Conservation (phyloP, 2,797 vertebrate genomes). For the Poeciliopsis presidionis region DNA sequence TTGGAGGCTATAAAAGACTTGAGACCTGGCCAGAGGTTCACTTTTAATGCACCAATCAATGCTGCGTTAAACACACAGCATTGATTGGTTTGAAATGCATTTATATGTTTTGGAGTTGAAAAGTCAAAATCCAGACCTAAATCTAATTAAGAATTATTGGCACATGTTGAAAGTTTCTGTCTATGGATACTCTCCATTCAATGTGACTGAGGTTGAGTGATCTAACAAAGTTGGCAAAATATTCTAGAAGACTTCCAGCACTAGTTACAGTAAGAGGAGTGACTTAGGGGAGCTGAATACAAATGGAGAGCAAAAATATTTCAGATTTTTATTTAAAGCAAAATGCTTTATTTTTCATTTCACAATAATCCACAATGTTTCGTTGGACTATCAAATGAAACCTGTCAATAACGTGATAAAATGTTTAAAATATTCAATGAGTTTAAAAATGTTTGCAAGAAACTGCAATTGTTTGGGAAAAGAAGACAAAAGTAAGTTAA, state of each 20-base stretch:
- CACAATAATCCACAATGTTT: background rate
- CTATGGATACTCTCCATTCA: background rate
- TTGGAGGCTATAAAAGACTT: background rate
- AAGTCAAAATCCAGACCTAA: background rate
- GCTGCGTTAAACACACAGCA: background rate
- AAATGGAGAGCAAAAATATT: background rate
- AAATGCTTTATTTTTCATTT: background rate
- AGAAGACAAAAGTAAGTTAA: conserved; percentile 35
- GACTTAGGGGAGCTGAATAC: background rate
- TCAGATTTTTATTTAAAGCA: background rate
- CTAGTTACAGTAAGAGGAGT: background rate
- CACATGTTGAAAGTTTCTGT: background rate
- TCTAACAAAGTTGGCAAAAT: background rate
- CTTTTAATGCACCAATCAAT: background rate
- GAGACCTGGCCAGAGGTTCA: background rate
- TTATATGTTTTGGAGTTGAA: background rate
- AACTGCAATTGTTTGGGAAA: conserved; percentile 41
- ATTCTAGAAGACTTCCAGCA: background rate
- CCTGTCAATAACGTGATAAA: background rate
- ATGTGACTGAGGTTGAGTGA: background rate
- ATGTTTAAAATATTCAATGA: background rate
- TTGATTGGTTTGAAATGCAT: background rate
- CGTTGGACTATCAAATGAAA: background rate
- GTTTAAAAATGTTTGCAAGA: background rate
- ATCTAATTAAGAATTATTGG: background rate